Percentiles rank a stretch among this genome's conserved stretches.
Conservation (phyloP, 2,797 vertebrate genomes). For the Artibeus jamaicensis region DNA sequence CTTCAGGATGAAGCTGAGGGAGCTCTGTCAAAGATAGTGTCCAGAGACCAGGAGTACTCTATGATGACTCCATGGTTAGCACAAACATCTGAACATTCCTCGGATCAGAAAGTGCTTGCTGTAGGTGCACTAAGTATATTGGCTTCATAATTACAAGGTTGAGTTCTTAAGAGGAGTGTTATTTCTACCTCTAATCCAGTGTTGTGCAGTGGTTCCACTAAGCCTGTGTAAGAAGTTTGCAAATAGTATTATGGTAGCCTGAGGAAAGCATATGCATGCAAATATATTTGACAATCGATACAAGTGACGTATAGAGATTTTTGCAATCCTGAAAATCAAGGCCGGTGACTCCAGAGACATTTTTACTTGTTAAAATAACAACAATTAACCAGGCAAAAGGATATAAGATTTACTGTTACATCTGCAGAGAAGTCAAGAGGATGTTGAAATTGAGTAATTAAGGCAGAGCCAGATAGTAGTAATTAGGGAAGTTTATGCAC, state of each 20-base stretch:
- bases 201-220: background rate
- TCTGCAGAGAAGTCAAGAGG: background rate
- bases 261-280: background rate
- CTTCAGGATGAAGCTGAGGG: background rate
- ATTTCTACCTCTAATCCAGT: background rate
- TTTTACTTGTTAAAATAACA: background rate
- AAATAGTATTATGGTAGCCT: background rate
- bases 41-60: background rate
- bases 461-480: background rate
- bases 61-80: background rate
- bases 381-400: background rate
- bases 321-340: background rate
- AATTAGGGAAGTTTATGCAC: background rate
- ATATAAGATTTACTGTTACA: background rate
- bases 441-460: background rate
- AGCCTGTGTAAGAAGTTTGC: background rate
- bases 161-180: background rate
- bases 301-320: background rate
- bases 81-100: background rate
- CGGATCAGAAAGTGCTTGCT: background rate
- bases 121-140: accelerated
- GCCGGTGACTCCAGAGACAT: background rate
- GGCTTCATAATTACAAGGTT: background rate
- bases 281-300: background rate
- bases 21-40: background rate